Base-by-base conservation (phyloP, 2,113 vertebrate species). In the Tragelaphus scriptus region DNA sequence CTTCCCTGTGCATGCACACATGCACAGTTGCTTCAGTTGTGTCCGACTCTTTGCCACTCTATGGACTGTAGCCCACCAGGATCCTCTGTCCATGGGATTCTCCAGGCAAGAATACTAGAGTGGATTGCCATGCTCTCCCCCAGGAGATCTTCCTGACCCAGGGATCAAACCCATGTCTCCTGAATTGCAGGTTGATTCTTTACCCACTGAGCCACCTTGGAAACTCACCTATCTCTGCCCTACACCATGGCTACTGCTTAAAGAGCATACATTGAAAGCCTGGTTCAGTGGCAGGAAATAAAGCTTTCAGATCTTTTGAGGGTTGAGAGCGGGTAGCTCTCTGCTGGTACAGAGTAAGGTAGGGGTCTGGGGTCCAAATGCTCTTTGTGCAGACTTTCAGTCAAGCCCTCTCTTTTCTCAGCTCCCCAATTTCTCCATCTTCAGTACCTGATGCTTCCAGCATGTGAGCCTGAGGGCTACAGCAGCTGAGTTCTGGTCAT, bases 21-120 rank as follows among this genome's bases (percentile, higher is more conserved):
- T 25, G 36, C 0, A 0, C 21, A 44, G 36, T 75, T 0, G 1
- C 36, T 75, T 75, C 21, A 25, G n/a, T 1, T 75, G 10, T 44
- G 21, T 6, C 36, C 0, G 0, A 75, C 10, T 75, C 21, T 75
- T 75, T 75, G 21, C 0, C 5, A 40, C 11, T 40, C 68, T 25
- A 7, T 75, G 21, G 21, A 75, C 36, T 75, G 21, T 40, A 75
- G 9, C 11, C 68, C 36, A 40, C 68, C 68, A 75, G 68, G 5
- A 12, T 75, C 68, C 36, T 75, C 68, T 40, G n/a, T 75, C 36
- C 11, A 25, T 25, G 36, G 21, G 36, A 40, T 13, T 40, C 68
- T 75, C 68, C 11, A 75, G 17, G n/a, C 65, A 36, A 21, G 65
- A 71, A 6, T 21, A 21, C 65, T 71, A 36, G 9, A 71, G 30